phyloP scores from a whole-genome alignment of 2,113 vertebrate species.

The Taxidea taxus region DNA sequence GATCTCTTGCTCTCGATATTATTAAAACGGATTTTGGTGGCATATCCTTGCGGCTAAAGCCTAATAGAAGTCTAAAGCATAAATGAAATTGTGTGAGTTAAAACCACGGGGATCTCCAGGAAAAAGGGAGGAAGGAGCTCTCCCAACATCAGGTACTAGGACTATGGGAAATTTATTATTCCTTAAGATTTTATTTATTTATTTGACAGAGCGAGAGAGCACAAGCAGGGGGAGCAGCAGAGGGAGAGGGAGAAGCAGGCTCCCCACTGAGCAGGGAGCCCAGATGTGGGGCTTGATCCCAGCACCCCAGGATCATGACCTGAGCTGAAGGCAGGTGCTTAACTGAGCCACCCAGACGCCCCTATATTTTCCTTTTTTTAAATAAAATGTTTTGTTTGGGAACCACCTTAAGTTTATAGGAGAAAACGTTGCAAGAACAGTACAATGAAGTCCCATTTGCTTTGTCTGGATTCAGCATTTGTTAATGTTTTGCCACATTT shows the following conservation, averaged over 20 bases:
- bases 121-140: not conserved
- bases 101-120: not conserved
- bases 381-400: too few relatives aligned
- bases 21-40: constrained; percentile 59
- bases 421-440: too few relatives aligned
- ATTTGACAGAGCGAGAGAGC: not conserved
- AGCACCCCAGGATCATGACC: not conserved
- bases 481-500: too few relatives aligned
- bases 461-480: too few relatives aligned
- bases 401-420: too few relatives aligned
- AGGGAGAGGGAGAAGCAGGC: too few relatives aligned
- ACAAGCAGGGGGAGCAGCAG: too few relatives aligned
- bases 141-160: not conserved
- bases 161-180: too few relatives aligned
- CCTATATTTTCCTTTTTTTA: too few relatives aligned
- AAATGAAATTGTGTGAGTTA: not conserved
- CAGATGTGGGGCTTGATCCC: not conserved
- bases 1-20: not conserved
- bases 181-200: not conserved
- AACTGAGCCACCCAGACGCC: not conserved
- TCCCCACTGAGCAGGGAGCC: not conserved
- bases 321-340: not conserved
- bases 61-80: constrained; percentile 30
- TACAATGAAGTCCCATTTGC: too few relatives aligned
- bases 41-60: constrained; percentile 58